Base-by-base conservation (phyloP, 2,797 vertebrate genomes). In the Gorsachius magnificus region DNA sequence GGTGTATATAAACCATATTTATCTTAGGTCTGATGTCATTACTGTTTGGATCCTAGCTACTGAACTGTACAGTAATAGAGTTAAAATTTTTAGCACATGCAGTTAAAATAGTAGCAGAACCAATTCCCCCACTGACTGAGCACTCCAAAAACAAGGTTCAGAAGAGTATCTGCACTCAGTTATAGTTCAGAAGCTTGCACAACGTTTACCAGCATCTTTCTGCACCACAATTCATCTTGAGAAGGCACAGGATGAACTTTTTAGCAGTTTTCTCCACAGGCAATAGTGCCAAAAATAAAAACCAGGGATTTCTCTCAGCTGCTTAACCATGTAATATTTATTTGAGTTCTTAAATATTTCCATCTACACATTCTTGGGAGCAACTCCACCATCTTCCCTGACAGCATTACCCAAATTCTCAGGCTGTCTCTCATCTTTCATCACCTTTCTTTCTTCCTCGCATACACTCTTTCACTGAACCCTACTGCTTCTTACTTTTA, bases 271-370 rank as follows among this genome's bases (percentile, higher is more conserved):
- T 81, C 54, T 65, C 72, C 65, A 79, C 26, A 76, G 87, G 51
- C 35, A 90, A 22, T 1, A 78, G 57, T 25, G 38, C 54, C 70
- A 79, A 79, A 96, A 95, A 93, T 48, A 83, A 91, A 91, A 53
- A 9, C 3, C 16, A 82, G 38, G 29, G 54, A 86, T 83, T 87
- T 95, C 85, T 90, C 66, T 88, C 80, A 54, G 74, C 51, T 76
- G 46, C 63, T 54, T 86, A 66, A 79, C 33, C 35, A 69, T n/a
- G 33, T 68, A 94, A 85, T 90, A 95, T 72, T 84, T 87, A 95
- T 90, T 61, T 74, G 56, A 80, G 46, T 85, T 54, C 46, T 95
- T 81, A 92, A 83, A 43, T 81, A 81, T 65, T 91, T 72, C 54
- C 65, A 78, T 83, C 79, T 48, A 48, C 28, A 33, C 46, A n/a